Conservation (phyloP, 1,140 invertebrate species). For the Brachionus asplanchnoidis region DNA sequence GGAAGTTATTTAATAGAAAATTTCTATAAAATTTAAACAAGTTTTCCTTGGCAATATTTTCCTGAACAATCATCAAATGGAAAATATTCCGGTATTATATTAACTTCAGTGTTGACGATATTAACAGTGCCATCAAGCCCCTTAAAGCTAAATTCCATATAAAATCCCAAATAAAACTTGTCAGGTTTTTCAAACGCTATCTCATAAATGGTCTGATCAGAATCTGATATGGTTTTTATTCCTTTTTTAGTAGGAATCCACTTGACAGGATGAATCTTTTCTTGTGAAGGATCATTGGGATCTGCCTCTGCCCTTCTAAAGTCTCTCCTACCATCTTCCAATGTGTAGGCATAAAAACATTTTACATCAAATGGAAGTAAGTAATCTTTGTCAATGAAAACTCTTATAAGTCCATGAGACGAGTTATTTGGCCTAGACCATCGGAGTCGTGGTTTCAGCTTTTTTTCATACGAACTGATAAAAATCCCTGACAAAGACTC, state of each 20-base stretch:
- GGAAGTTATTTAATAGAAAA: no score
- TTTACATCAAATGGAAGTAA: background rate
- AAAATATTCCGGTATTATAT: slow-evolving; percentile 50
- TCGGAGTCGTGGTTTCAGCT: background rate
- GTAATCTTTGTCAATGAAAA: background rate
- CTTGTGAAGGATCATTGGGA: background rate
- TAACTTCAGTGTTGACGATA: slow-evolving; percentile 48
- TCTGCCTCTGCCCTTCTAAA: background rate
- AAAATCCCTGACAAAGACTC: slow-evolving; percentile 47
- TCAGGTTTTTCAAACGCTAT: slow-evolving; percentile 44
- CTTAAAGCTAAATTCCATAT: slow-evolving; percentile 47
- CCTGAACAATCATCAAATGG: slow-evolving; percentile 49
- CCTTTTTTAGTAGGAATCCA: background rate
- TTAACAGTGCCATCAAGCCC: slow-evolving; percentile 46
- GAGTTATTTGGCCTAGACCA: slow-evolving; percentile 11
- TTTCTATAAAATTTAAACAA: slow-evolving; percentile 44
- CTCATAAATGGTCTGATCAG: background rate
- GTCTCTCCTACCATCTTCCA: background rate
- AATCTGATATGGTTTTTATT: background rate
- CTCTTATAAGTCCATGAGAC: slow-evolving; percentile 39
- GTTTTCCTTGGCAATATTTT: slow-evolving; percentile 45
- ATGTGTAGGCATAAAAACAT: slow-evolving; percentile 1
- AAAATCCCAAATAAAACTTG: slow-evolving; percentile 47
- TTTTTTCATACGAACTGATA: slow-evolving; percentile 43
- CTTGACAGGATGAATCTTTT: background rate